A percentile compares a stretch with the other conserved stretches of the same genome.
These are phyloP conservation scores for Girardinichthys multiradiatus DNA, from an alignment of 2,113 vertebrate species.

Conservation along the genomic window DNA sequence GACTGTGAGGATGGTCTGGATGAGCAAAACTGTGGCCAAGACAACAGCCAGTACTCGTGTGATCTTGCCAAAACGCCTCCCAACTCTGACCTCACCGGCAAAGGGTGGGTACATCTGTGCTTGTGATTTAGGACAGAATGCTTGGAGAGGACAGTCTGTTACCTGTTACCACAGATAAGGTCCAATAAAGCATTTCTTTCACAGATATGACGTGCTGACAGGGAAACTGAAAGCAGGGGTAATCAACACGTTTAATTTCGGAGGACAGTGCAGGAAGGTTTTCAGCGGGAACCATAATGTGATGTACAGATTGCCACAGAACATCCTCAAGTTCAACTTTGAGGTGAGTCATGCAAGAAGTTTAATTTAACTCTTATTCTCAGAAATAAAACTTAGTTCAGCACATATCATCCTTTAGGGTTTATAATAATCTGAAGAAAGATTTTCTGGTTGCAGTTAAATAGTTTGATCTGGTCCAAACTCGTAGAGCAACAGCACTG, in stretches of 20 bases:
- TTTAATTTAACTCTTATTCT: not conserved
- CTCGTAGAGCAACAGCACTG: not conserved
- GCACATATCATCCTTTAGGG: too few relatives aligned
- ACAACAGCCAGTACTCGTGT: slow-evolving; percentile 72
- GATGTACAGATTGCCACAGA: slow-evolving; percentile 87
- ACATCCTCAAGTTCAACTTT: slow-evolving; percentile 88
- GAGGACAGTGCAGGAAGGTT: slow-evolving; percentile 90
- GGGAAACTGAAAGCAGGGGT: slow-evolving; percentile 81
- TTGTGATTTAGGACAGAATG: not conserved
- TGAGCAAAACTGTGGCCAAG: slow-evolving; percentile 82
- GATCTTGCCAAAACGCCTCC: slow-evolving; percentile 84
- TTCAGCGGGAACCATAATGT: slow-evolving; percentile 82
- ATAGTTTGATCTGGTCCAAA: not conserved
- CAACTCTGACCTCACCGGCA: slow-evolving; percentile 87
- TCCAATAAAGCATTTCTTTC: not conserved
- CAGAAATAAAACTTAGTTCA: not conserved
- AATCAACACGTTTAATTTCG: slow-evolving; percentile 90
- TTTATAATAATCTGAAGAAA: not conserved
- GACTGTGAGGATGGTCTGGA: slow-evolving; percentile 92
- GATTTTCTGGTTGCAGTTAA: not conserved
- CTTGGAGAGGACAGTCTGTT: not conserved
- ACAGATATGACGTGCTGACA: slow-evolving; percentile 84
- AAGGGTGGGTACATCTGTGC: slow-evolving; percentile 79
- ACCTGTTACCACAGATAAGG: not conserved
- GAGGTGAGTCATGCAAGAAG: slow-evolving; percentile 76